These are phyloP conservation scores for Trigoniulus corallinus DNA, from an alignment of 1,140 invertebrate species.

Conservation along the genomic window DNA sequence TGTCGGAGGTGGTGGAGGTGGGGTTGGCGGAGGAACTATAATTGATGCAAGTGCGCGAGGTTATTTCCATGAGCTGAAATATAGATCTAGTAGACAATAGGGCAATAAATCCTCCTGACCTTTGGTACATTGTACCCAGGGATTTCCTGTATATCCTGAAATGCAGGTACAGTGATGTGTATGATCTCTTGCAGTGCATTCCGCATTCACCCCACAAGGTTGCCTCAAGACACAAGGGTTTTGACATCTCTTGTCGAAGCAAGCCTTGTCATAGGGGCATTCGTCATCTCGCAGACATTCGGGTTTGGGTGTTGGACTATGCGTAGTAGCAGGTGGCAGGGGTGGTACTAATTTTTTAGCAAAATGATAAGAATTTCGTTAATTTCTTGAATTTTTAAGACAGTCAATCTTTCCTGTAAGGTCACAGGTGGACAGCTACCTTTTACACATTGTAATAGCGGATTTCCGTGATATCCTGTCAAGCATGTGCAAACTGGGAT, in stretches of 20 bases:
- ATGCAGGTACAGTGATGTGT: constrained; percentile 13
- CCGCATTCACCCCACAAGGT: constrained; percentile 17
- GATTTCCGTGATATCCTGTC: constrained; percentile 50
- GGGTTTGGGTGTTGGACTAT: constrained; percentile 25
- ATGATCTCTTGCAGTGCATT: constrained; percentile 14
- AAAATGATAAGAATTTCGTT: neutral
- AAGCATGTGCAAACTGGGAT: constrained; percentile 56
- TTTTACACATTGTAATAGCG: constrained; percentile 39
- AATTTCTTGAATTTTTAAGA: neutral
- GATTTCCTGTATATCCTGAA: constrained; percentile 15
- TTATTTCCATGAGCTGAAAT: too few species aligned
- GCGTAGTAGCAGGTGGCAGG: constrained; percentile 54
- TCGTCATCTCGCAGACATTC: constrained; percentile 30
- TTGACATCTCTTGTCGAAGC: constrained; percentile 21
- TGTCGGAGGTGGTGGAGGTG: neutral
- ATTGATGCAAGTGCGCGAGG: too few species aligned
- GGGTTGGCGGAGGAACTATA: too few species aligned
- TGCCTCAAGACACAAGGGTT: constrained; percentile 25
- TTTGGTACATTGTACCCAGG: constrained; percentile 6
- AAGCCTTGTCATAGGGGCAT: constrained; percentile 21
- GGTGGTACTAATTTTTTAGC: constrained; percentile 17
- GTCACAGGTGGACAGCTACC: constrained; percentile 31
- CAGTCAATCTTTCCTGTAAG: constrained; percentile 25
- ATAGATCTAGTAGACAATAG: too few species aligned
- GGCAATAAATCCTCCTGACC: neutral